A percentile compares a stretch with the other conserved stretches of the same genome.
phyloP scores from a whole-genome alignment of 2,113 vertebrate genomes.

The Ctenodactylus gundi region DNA sequence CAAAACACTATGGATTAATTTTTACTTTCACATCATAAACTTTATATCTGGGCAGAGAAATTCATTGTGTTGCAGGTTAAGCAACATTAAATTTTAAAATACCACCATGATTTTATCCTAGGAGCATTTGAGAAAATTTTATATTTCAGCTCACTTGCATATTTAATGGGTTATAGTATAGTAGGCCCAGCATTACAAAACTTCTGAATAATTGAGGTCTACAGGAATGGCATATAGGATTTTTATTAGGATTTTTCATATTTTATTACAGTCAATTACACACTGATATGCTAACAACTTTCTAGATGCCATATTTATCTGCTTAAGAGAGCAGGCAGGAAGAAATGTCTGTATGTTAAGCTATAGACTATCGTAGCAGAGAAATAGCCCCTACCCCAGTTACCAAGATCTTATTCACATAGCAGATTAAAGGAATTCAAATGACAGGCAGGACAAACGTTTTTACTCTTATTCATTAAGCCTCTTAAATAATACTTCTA shows the following conservation, averaged over 20 bases:
- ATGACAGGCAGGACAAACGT: slow-evolving; percentile 33
- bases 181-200: slow-evolving; percentile 68
- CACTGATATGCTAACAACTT: slow-evolving; percentile 75
- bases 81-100: slow-evolving; percentile 69
- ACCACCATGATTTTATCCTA: slow-evolving; percentile 66
- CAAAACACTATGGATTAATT: slow-evolving; percentile 55
- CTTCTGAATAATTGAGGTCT: slow-evolving; percentile 74
- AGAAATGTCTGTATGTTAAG: slow-evolving; percentile 44
- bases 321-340: slow-evolving; percentile 52
- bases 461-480: slow-evolving; percentile 35
- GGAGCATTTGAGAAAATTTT: slow-evolving; percentile 63
- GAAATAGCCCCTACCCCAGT: slow-evolving; percentile 37
- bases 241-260: slow-evolving; percentile 78
- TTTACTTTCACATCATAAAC: slow-evolving; percentile 53
- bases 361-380: background rate
- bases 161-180: slow-evolving; percentile 71
- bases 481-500: slow-evolving; percentile 33
- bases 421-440: slow-evolving; percentile 8
- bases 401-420: slow-evolving; percentile 48
- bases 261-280: slow-evolving; percentile 80
- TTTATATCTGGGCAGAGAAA: slow-evolving; percentile 66
- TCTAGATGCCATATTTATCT: slow-evolving; percentile 72
- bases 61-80: slow-evolving; percentile 66
- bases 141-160: slow-evolving; percentile 72
- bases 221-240: slow-evolving; percentile 68